phyloP scores from a whole-genome alignment of 2,888 invertebrate genomes.

The Smittia sp. region DNA sequence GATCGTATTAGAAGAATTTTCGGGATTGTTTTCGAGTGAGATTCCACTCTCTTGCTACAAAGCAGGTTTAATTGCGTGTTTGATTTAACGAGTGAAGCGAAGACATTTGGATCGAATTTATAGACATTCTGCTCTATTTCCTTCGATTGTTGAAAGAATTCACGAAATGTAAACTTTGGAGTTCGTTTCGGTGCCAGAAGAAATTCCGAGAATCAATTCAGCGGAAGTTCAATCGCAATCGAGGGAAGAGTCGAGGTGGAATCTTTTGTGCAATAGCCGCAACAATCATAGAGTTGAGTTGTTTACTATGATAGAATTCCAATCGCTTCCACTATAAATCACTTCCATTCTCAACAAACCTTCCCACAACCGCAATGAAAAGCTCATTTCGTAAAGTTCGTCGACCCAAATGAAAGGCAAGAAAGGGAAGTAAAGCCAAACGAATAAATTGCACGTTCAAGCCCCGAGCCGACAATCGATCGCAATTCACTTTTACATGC shows the following conservation, averaged over 20 bases:
- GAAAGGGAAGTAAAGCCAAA: not conserved
- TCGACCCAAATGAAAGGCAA: slow-evolving; percentile 1
- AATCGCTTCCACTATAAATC: not conserved
- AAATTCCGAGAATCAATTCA: too few species aligned
- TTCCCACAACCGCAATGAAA: not conserved
- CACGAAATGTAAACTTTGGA: too few species aligned
- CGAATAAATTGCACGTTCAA: slow-evolving; percentile 20
- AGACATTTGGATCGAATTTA: not conserved
- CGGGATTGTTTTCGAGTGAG: too few species aligned
- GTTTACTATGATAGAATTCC: too few species aligned
- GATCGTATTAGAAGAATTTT: too few species aligned
- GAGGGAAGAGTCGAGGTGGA: too few species aligned
- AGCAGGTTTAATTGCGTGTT: too few species aligned
- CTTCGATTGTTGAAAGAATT: not conserved
- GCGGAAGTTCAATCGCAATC: too few species aligned
- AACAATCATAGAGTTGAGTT: too few species aligned
- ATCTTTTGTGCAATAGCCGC: too few species aligned
- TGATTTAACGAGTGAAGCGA: too few species aligned
- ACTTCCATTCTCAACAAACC: not conserved
- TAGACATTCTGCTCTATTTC: not conserved
- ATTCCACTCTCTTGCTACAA: too few species aligned
- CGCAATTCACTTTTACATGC: slow-evolving; percentile 35
- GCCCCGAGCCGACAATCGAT: slow-evolving; percentile 10
- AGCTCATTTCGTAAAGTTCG: not conserved
- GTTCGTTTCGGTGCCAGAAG: not conserved